Base-by-base conservation (phyloP, 2,113 vertebrate species). In the Alectura lathami region DNA sequence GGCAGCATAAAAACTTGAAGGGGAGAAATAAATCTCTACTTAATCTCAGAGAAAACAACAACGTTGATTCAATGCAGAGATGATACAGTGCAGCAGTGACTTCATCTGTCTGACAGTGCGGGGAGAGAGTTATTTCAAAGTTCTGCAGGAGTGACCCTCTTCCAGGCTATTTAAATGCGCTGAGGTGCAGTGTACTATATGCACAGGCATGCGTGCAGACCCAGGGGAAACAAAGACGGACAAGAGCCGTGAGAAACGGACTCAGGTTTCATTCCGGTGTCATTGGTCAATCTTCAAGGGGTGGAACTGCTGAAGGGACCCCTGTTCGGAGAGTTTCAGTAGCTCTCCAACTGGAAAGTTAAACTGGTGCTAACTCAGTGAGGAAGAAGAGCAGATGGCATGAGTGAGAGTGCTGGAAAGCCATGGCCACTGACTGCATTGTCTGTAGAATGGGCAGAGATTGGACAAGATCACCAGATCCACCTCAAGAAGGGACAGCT, bases 11-110 rank as follows among this genome's bases (percentile, higher is more conserved):
- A 88, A 78, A 50, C 62, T 62, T 69, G 66, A 86, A 64, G 74
- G 47, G 62, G 59, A 82, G 64, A 87, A 95, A 83, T 73, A 87
- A 83, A 74, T 88, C 85, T 80, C 48, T 84, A 73, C 66, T 68
- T 94, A 91, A 88, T 94, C 77, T 21, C 32, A 43, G 68, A 86
- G 53, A 11, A 81, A 95, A 68, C 12, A 62, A 73, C 50, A 43
- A 68, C 20, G 63, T 62, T 4, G 15, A 21, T 64, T 42, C 23
- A 34, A 6, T 54, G 50, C 40, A 74, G 75, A 43, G 30, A 36
- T 0, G 0, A 22, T 23, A 8, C 9, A 24, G 34, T 15, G 54
- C 81, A 81, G 57, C 69, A 42, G 42, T 56, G 77, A 27, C 36
- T 85, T 87, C 75, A 36, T 54, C 13, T 17, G 47, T 12, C 53